Evolutionary conservation across 1,140 invertebrate genomes (phyloP), one percentile per base, ranked within the genome.

Genomic region (Drosophila subobscura): DNA sequence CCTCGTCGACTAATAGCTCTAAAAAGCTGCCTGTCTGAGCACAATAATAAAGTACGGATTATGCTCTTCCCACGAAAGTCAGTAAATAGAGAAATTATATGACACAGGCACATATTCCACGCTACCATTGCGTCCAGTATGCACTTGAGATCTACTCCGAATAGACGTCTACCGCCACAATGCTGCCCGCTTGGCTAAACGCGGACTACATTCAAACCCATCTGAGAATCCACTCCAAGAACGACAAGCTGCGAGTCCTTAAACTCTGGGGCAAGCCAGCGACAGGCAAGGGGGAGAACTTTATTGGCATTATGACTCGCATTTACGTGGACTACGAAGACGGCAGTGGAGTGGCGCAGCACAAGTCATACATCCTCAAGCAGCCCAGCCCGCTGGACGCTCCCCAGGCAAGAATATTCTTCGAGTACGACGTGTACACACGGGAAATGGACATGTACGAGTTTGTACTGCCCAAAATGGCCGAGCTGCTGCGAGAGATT

Each of bases 361-460:
- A 67, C 8, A 45, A 57, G 5, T 59, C 73, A 0, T 88, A 75
- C 47, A 47, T 90, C 2, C 52, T 77, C 0, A 90, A 91, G 37
- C 77, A 79, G 7, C 41, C 22, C 5, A 70, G 72, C 5, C n/a
- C 75, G 2, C 45, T 45, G 4, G 64, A 84, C 22, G 37, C 58
- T 7, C 63, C 83, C 0, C 61, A 77, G 41, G 61, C 57, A 0
- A n/a, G 52, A 12, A 8, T 84, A 5, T 79, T 90, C 29, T 27
- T 16, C 1, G 67, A 83, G 12, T 89, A 79, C 16, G 63, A 71
- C 49, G 61, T 84, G 0, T 81, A 74, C 16, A 45, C 49, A 2
- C 68, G 74, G 20, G 89, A 91, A 54, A 74, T 91, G 70, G 53
- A 88, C 2, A 89, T 90, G 65, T 91, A 91, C 29, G 73, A 80